A percentile compares a stretch with the other conserved stretches of the same genome.
phyloP scores from a whole-genome alignment of 2,113 vertebrate genomes.

The Atrichornis clamosus region DNA sequence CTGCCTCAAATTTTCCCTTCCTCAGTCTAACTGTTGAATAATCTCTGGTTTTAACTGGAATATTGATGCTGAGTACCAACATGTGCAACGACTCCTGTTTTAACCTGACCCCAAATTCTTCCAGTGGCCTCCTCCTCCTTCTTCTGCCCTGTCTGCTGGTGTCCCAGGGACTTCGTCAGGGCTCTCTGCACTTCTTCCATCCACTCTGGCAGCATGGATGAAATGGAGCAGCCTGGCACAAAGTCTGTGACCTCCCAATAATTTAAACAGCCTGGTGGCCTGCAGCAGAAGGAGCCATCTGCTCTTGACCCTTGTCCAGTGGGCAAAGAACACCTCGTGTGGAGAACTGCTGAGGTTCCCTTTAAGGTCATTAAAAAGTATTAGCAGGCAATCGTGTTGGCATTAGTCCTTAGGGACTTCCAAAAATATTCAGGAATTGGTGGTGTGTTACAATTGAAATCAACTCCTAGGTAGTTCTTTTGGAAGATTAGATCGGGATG shows the following conservation, averaged over 20 bases:
- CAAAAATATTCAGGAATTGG: background rate
- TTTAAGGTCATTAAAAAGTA: background rate
- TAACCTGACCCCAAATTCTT: background rate
- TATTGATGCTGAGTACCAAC: background rate
- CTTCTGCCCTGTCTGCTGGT: background rate
- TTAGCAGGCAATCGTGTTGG: background rate
- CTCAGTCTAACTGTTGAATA: background rate
- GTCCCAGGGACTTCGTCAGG: background rate
- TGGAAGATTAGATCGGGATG: background rate
- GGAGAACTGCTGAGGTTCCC: background rate
- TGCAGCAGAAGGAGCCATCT: background rate
- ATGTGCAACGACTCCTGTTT: background rate
- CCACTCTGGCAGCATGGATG: background rate
- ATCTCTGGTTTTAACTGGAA: background rate
- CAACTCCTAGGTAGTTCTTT: background rate
- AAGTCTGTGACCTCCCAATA: background rate
- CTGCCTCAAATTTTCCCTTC: background rate
- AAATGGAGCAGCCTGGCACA: background rate
- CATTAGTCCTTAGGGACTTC: background rate
- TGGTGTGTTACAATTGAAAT: background rate
- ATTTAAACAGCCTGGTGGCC: background rate
- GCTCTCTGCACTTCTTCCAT: background rate
- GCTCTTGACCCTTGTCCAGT: background rate
- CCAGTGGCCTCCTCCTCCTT: background rate
- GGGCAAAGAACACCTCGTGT: background rate